phyloP scores from a whole-genome alignment of 2,797 vertebrate genomes.

The Gorsachius magnificus region DNA sequence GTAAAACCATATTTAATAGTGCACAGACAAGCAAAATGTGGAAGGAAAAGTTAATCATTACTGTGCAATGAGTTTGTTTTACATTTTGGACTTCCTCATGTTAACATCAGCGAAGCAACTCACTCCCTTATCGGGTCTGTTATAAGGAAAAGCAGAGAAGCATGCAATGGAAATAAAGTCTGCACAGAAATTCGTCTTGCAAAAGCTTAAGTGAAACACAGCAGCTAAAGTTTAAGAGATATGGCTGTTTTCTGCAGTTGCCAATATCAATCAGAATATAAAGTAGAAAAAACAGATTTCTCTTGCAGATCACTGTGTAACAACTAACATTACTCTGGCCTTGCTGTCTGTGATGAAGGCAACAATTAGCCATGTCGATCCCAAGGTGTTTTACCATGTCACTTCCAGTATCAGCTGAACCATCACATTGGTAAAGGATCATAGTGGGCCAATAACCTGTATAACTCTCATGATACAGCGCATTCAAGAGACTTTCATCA shows the following conservation, averaged over 20 bases:
- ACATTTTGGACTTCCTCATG: slow-evolving; percentile 35
- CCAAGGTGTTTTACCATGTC: background rate
- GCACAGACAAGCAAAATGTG: background rate
- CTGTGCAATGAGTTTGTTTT: background rate
- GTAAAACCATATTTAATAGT: background rate
- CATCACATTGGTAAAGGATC: background rate
- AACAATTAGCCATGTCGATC: background rate
- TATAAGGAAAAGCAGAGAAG: background rate
- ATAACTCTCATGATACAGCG: background rate
- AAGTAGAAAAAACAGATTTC: background rate
- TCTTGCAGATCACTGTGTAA: background rate
- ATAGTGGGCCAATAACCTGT: background rate
- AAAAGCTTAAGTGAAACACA: background rate
- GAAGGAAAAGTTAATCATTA: slow-evolving; percentile 64
- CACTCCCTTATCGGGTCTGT: background rate
- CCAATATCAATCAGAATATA: background rate
- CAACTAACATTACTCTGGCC: too few relatives aligned
- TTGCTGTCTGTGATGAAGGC: background rate
- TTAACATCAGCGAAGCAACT: background rate
- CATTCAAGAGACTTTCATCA: background rate
- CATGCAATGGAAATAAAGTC: background rate
- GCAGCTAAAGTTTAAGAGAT: background rate
- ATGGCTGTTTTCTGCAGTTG: background rate
- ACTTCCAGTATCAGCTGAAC: background rate
- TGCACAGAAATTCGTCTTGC: background rate